Percentiles rank a stretch among this genome's conserved stretches.
These are phyloP conservation scores for Cyclophora punctaria DNA, from an alignment of 2,888 invertebrate species.

Conservation along the genomic window DNA sequence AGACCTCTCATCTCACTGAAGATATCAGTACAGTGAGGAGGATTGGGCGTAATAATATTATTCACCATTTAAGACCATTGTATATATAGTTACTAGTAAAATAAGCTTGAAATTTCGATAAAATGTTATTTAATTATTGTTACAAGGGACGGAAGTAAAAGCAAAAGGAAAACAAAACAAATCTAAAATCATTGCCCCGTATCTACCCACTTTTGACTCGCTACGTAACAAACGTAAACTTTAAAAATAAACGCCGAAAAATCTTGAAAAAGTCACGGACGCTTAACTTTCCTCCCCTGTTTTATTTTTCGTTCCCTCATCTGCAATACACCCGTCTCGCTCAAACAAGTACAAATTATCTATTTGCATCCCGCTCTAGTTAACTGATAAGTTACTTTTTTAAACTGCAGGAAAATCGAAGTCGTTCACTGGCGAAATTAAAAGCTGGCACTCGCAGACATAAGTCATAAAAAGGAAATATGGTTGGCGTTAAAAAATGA, in stretches of 20 bases:
- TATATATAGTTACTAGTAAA: too few species aligned
- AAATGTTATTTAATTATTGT: too few species aligned
- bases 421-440: constrained; percentile 66
- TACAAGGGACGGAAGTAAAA: constrained; percentile 26
- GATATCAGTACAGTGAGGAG: too few species aligned
- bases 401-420: constrained; percentile 72
- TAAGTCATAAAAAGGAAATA: constrained; percentile 69
- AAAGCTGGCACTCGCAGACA: constrained; percentile 68
- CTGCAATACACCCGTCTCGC: constrained; percentile 36
- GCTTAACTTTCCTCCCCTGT: constrained; percentile 75
- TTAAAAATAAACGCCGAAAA: constrained; percentile 72
- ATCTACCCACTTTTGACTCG: constrained; percentile 24
- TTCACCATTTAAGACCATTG: too few species aligned
- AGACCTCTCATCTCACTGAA: too few species aligned
- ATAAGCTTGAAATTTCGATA: too few species aligned
- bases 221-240: constrained; percentile 56
- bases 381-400: constrained; percentile 73
- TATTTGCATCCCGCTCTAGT: constrained; percentile 47
- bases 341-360: constrained; percentile 18
- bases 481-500: constrained; percentile 47
- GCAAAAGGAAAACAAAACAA: constrained; percentile 53
- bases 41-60: too few species aligned
- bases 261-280: constrained; percentile 75
- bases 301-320: constrained; percentile 71
- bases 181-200: constrained; percentile 57